A percentile compares a stretch with the other conserved stretches of the same genome.
These are phyloP conservation scores for Gasterosteus aculeatus DNA, from an alignment of 2,113 vertebrate species.

Conservation along the genomic window DNA sequence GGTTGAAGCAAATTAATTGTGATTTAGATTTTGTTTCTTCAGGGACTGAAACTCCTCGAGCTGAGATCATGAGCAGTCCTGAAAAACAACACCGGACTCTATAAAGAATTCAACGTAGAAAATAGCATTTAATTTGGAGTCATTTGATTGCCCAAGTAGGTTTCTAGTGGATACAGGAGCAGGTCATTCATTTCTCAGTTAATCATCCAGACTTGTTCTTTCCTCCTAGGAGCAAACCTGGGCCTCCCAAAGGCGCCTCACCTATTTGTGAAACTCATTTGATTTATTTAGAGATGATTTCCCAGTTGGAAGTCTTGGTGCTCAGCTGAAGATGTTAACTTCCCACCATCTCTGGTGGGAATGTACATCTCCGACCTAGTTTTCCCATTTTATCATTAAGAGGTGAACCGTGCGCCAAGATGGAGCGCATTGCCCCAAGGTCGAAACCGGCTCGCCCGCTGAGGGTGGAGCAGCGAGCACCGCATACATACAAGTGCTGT, in stretches of 20 bases:
- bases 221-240: conserved; percentile 73
- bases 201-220: conserved; percentile 78
- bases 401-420: conserved; percentile 66
- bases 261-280: conserved; percentile 83
- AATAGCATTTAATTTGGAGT: conserved; percentile 71
- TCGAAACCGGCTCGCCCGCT: conserved; percentile 59
- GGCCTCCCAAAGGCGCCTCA: conserved; percentile 76
- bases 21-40: conserved; percentile 18
- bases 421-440: conserved; percentile 71
- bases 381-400: conserved; percentile 78
- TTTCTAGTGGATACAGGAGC: conserved; percentile 72
- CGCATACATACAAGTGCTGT: conserved; percentile 48
- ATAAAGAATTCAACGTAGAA: conserved; percentile 54
- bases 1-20: conserved; percentile 21
- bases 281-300: conserved; percentile 85
- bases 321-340: conserved; percentile 77
- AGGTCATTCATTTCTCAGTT: conserved; percentile 80
- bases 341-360: conserved; percentile 79
- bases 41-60: conserved; percentile 38
- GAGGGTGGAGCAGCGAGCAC: conserved; percentile 53
- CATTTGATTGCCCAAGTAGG: conserved; percentile 70
- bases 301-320: conserved; percentile 80
- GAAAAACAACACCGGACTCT: conserved; percentile 56
- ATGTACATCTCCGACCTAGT: conserved; percentile 78
- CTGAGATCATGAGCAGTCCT: conserved; percentile 47